Base-by-base conservation (phyloP, 2,113 vertebrate species). In the Felis chaus region DNA sequence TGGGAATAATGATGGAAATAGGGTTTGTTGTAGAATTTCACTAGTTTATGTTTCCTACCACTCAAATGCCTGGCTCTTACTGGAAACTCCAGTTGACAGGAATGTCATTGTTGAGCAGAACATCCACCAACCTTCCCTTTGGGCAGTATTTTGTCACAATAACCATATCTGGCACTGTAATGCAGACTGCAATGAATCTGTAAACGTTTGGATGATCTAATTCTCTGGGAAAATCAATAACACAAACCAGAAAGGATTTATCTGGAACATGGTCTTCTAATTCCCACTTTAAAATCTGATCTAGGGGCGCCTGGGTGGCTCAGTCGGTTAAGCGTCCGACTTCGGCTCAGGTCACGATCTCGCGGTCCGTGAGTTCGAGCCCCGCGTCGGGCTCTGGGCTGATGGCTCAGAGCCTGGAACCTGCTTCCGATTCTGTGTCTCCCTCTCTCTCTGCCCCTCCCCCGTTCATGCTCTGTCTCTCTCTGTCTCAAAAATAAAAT, bases 31-130 rank as follows among this genome's bases (percentile, higher is more conserved):
- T 9, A 81, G 50, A 50, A 66, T 81, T 63, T 94, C 66, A 94
- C 57, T 36, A 41, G 33, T 41, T 87, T 78, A 0, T 83, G 3
- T 90, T 11, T 90, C 80, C 83, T 82, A 91, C 36, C 3, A 73
- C 66, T 91, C 91, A 95, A 76, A 97, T 76, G 10, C 0, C 65
- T 53, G 27, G 65, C 94, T 97, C 74, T 92, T 97, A 99, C 99
- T 99, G 99, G 98, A 99, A 99, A 69, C 99, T 99, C 99, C 99
- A 99, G 98, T 99, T 99, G 31, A 99, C 98, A n/a, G 99, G 99
- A 92, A 99, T 98, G 53, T 99, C 99, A 79, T 99, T 99, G 85
- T 97, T 99, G 27, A 99, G 98, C 5, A 99, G 98, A 33, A 99
- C 98, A 80, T 99, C 99, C 39, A 94, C 99, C 39, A 99, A 98